Evolutionary conservation across 2,113 vertebrate genomes (phyloP), one percentile per base, ranked within the genome.

Genomic region (Oxyruncus cristatus): DNA sequence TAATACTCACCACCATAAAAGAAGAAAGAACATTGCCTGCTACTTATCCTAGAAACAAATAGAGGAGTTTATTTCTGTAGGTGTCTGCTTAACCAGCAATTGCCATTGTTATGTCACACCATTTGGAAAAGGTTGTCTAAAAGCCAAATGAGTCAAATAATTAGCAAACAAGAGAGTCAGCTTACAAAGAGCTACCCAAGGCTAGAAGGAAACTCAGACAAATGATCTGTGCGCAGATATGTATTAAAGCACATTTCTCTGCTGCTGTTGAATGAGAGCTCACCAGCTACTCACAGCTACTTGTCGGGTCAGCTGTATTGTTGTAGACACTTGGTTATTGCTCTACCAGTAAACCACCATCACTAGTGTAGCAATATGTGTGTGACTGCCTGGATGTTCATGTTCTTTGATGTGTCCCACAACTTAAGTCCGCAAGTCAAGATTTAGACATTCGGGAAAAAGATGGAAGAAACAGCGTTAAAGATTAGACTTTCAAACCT

Each of bases 401-500:
- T 55, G 28, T 39, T 33, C 76, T 71, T 82, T 55, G 37, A 80
- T 56, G 62, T 35, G 26, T 50, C 68, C 82, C 46, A 72, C 24
- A 68, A 16, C 15, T 44, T 41, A 92, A 55, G 47, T 61, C 74
- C 7, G 2, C 32, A 55, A 62, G 42, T 87, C 66, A 95, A 8
- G 19, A 95, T 66, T 75, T 39, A 95, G 93, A 87, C 56, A 66
- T 41, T 88, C 79, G 47, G 77, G 72, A 85, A 96, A 88, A 92
- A 90, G 65, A 86, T 76, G 85, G 65, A 95, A 93, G 74, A 78
- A 98, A 68, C 77, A 61, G 78, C 86, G 73, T 85, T 96, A 88
- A 97, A 95, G 55, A 97, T 96, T 95, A 98, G 95, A 97, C 83
- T 98, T 97, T 86, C 92, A 98, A 93, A 97, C 97, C 91, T 98